These are phyloP conservation scores for Lumbricus terrestris DNA, from an alignment of 2,888 invertebrate genomes.

Conservation along the genomic window DNA sequence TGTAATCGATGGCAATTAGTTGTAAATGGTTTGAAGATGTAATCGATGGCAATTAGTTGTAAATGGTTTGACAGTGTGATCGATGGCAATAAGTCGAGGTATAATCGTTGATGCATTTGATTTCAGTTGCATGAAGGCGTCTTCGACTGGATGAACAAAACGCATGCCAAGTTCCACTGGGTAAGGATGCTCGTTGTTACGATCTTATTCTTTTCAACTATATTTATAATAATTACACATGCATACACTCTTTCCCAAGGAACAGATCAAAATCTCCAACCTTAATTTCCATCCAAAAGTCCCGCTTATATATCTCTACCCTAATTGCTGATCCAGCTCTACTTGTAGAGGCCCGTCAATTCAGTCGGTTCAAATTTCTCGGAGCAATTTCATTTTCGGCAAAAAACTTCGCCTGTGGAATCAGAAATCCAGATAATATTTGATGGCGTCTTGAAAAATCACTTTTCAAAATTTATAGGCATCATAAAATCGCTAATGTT, in stretches of 20 bases:
- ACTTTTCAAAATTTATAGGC: not conserved
- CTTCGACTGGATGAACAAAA: slow-evolving; percentile 30
- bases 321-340: no score
- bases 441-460: not conserved
- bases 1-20: no score
- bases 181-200: slow-evolving; percentile 19
- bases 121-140: slow-evolving; percentile 30
- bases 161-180: slow-evolving; percentile 31
- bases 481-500: not conserved
- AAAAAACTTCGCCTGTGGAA: not conserved
- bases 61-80: no score
- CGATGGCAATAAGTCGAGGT: not conserved
- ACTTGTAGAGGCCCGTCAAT: no score
- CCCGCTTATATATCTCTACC: no score
- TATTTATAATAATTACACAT: no score
- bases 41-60: no score
- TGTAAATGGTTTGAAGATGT: not conserved
- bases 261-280: not conserved
- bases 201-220: not conserved
- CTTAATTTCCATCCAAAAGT: not conserved
- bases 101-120: not conserved
- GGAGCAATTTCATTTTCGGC: not conserved
- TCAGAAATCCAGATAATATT: not conserved
- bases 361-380: not conserved
- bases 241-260: not conserved